These are phyloP conservation scores for Spicauda simplicius DNA, from an alignment of 2,888 invertebrate genomes.

Conservation along the genomic window DNA sequence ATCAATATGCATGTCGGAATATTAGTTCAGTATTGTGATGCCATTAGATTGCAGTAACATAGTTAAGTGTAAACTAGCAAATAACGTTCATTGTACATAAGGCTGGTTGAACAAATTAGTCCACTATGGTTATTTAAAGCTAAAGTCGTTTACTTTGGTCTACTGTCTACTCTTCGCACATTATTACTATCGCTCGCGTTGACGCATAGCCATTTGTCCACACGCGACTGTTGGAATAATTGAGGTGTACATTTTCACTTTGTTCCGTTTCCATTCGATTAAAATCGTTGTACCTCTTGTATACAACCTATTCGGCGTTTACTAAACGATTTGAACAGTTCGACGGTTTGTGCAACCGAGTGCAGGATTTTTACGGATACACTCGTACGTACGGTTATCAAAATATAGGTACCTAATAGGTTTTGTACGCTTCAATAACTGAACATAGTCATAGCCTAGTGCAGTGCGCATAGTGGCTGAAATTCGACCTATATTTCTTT, in stretches of 20 bases:
- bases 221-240: conserved; percentile 78
- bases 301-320: conserved; percentile 81
- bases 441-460: background rate
- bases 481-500: too few relatives aligned
- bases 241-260: conserved; percentile 85
- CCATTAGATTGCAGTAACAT: background rate
- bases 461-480: too few relatives aligned
- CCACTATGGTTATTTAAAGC: conserved; percentile 15
- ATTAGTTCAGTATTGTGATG: background rate
- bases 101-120: conserved; percentile 8
- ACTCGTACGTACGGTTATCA: conserved; percentile 6
- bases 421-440: background rate
- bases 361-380: conserved; percentile 58
- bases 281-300: conserved; percentile 82
- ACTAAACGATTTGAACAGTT: conserved; percentile 84
- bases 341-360: conserved; percentile 71
- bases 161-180: conserved; percentile 45
- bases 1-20: too few relatives aligned
- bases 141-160: conserved; percentile 16
- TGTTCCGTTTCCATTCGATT: conserved; percentile 85
- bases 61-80: background rate
- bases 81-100: conserved; percentile 7
- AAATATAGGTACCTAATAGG: background rate
- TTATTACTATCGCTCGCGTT: conserved; percentile 61
- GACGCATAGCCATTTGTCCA: conserved; percentile 78